A percentile compares a stretch with the other conserved stretches of the same genome.
Evolutionary conservation across 2,797 vertebrate genomes (phyloP).

Genomic region (Hippocampus kuda): DNA sequence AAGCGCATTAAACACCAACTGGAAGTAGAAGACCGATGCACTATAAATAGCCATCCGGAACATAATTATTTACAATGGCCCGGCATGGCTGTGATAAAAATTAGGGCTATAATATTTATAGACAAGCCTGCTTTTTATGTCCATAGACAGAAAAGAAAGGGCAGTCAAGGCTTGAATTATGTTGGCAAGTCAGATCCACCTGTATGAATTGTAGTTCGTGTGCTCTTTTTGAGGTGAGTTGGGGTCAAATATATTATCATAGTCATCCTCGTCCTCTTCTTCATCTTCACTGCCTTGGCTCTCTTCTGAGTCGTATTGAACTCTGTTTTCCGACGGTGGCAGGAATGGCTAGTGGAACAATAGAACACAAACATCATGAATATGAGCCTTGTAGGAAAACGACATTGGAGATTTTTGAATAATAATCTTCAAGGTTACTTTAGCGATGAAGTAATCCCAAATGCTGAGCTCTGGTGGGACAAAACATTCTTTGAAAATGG

Average conservation of each 20-base stretch:
- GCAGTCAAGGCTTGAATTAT: not conserved
- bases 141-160: slow-evolving; percentile 10
- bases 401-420: not conserved
- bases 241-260: slow-evolving; percentile 63
- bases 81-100: slow-evolving; percentile 3
- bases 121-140: not conserved
- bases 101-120: not conserved
- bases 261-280: slow-evolving; percentile 62
- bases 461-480: slow-evolving; percentile 94
- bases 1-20: slow-evolving; percentile 98
- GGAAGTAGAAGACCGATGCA: slow-evolving; percentile 26
- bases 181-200: slow-evolving; percentile 59
- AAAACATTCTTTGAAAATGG: slow-evolving; percentile 78
- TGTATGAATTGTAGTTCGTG: slow-evolving; percentile 94
- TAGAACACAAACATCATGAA: slow-evolving; percentile 2
- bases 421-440: slow-evolving; percentile 64
- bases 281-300: slow-evolving; percentile 81
- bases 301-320: slow-evolving; percentile 93
- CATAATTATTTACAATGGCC: not conserved
- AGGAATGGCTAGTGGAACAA: slow-evolving; percentile 72
- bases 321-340: slow-evolving; percentile 69
- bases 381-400: not conserved
- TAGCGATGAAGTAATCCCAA: slow-evolving; percentile 97
- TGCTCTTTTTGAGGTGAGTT: slow-evolving; percentile 78
- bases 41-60: slow-evolving; percentile 16